phyloP scores from a whole-genome alignment of 2,888 invertebrate species.

The Mimas tiliae region DNA sequence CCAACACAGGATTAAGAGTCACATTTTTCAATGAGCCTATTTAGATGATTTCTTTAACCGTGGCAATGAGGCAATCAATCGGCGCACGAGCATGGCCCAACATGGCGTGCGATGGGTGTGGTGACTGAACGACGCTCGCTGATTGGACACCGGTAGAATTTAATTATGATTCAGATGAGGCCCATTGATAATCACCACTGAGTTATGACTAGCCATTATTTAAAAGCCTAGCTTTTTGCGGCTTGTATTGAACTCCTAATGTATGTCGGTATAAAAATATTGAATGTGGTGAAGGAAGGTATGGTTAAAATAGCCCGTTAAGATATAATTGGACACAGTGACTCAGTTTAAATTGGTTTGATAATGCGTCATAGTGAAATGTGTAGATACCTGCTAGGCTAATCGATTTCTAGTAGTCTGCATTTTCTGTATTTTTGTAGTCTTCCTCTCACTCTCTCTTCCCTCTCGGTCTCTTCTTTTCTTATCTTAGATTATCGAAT shows the following conservation, averaged over 20 bases:
- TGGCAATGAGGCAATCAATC: constrained; percentile 58
- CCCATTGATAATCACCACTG: constrained; percentile 49
- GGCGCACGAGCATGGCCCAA: constrained; percentile 67
- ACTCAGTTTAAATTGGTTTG: no score
- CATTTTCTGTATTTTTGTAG: no score
- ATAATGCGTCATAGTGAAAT: no score
- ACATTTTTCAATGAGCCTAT: neutral
- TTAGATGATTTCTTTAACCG: constrained; percentile 31
- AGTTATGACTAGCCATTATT: constrained; percentile 37
- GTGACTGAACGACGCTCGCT: constrained; percentile 55
- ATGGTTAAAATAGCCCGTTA: no score
- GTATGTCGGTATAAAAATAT: neutral
- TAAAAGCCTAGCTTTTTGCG: neutral
- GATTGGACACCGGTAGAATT: constrained; percentile 69
- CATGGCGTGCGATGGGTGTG: constrained; percentile 79
- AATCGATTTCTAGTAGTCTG: no score
- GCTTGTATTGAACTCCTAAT: neutral
- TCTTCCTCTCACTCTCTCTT: no score
- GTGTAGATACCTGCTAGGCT: no score
- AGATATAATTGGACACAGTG: no score
- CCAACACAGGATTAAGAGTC: neutral
- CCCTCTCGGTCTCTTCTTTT: no score
- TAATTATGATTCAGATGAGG: constrained; percentile 60
- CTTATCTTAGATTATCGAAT: no score
- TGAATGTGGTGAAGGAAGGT: no score